Evolutionary conservation across 2,113 vertebrate species (phyloP).

Genomic region (Onychostoma macrolepis): DNA sequence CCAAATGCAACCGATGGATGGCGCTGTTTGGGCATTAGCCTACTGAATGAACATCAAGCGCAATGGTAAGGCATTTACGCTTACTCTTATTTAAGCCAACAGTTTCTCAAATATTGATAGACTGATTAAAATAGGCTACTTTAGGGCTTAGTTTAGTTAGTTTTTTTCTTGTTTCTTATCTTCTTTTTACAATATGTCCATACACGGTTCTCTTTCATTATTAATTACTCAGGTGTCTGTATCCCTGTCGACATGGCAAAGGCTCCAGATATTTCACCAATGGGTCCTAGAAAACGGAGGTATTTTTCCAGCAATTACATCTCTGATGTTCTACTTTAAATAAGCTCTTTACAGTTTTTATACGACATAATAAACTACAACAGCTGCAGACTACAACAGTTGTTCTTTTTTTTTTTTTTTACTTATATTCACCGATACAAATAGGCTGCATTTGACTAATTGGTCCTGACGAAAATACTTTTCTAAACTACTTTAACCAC

Average conservation of each 20-base stretch:
- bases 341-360: slow-evolving; percentile 13
- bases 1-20: slow-evolving; percentile 60
- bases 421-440: neutral
- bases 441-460: neutral
- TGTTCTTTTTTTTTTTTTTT: neutral
- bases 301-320: slow-evolving; percentile 33
- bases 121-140: neutral
- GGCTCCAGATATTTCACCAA: slow-evolving; percentile 64
- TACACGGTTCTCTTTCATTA: neutral
- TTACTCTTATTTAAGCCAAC: neutral
- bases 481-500: neutral
- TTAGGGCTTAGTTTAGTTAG: neutral
- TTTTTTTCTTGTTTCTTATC: neutral
- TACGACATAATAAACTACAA: neutral
- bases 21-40: slow-evolving; percentile 59
- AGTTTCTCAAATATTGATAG: neutral
- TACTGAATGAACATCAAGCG: neutral
- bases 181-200: neutral
- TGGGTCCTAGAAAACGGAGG: slow-evolving; percentile 75
- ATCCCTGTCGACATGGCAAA: slow-evolving; percentile 67
- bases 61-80: slow-evolving; percentile 12
- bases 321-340: neutral
- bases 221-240: slow-evolving; percentile 26
- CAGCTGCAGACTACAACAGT: neutral
- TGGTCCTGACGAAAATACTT: neutral